Percentiles rank a stretch among this genome's conserved stretches.
phyloP scores from a whole-genome alignment of 2,888 invertebrate species.

The Platycnemis pennipes region DNA sequence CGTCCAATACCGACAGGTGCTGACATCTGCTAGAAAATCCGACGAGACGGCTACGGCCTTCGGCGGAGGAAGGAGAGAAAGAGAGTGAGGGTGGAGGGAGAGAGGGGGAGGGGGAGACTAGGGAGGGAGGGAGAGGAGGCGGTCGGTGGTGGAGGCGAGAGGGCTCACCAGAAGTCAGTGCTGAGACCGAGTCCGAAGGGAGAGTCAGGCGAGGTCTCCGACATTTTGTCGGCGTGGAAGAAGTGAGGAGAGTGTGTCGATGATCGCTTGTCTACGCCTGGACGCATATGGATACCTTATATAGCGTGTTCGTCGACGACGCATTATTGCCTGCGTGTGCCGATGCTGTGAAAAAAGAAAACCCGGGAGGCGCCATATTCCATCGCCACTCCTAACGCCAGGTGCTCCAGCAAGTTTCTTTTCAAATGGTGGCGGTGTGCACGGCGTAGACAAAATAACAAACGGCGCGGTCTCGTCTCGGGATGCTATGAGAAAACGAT shows the following conservation, averaged over 20 bases:
- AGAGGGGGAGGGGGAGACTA: not conserved
- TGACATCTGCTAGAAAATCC: conserved; percentile 67
- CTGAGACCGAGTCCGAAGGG: conserved; percentile 21
- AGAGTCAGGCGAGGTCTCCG: not conserved
- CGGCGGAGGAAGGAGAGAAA: not conserved
- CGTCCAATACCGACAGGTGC: conserved; percentile 60
- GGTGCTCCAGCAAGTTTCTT: not conserved
- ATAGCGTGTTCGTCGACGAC: conserved; percentile 64
- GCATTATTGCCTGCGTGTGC: conserved; percentile 51
- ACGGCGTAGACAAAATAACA: not conserved
- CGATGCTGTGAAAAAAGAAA: conserved; percentile 24
- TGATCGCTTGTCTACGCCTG: conserved; percentile 56
- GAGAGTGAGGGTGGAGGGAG: not conserved
- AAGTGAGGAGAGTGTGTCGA: conserved; percentile 42
- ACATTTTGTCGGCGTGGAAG: conserved; percentile 37
- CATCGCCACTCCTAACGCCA: conserved; percentile 49
- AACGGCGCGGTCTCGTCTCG: not conserved
- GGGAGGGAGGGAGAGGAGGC: not conserved
- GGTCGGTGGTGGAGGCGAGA: conserved; percentile 47
- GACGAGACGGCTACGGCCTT: conserved; percentile 46
- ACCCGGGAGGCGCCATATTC: conserved; percentile 43
- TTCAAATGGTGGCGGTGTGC: not conserved
- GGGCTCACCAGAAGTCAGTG: conserved; percentile 31
- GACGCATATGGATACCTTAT: conserved; percentile 66
- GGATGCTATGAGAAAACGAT: conserved; percentile 46